Evolutionary conservation across 2,888 invertebrate species (phyloP).

Genomic region (Xestia sexstrigata): DNA sequence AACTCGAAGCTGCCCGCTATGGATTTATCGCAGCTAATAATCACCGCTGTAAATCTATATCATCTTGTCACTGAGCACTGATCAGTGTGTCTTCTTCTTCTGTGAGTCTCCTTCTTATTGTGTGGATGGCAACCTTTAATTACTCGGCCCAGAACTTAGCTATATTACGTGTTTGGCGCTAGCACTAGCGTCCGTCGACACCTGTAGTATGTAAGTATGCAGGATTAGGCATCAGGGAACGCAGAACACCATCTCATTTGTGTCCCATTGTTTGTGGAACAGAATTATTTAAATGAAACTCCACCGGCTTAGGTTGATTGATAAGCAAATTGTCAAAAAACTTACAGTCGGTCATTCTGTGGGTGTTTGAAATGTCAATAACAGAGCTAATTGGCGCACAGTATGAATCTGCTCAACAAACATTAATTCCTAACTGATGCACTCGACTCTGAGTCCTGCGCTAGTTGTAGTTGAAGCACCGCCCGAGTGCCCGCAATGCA

Average conservation of each 20-base stretch:
- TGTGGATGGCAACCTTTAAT: neutral
- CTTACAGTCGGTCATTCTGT: neutral
- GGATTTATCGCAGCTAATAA: slow-evolving; percentile 68
- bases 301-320: neutral
- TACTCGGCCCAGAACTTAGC: neutral
- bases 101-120: too few species aligned
- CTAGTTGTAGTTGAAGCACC: neutral
- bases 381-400: neutral
- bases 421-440: neutral
- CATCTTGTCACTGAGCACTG: slow-evolving; percentile 13
- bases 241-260: neutral
- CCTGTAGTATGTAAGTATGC: neutral
- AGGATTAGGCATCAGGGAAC: neutral
- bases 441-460: neutral
- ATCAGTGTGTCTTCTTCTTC: neutral
- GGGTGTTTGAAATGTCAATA: neutral
- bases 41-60: slow-evolving; percentile 57
- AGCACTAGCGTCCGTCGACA: neutral
- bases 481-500: neutral
- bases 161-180: neutral
- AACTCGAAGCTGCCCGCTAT: slow-evolving; percentile 60
- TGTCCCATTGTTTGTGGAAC: neutral
- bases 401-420: neutral
- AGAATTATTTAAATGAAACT: neutral
- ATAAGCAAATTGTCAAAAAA: neutral